Conservation (phyloP, 2,113 vertebrate genomes). For the Odocoileus hemionus region DNA sequence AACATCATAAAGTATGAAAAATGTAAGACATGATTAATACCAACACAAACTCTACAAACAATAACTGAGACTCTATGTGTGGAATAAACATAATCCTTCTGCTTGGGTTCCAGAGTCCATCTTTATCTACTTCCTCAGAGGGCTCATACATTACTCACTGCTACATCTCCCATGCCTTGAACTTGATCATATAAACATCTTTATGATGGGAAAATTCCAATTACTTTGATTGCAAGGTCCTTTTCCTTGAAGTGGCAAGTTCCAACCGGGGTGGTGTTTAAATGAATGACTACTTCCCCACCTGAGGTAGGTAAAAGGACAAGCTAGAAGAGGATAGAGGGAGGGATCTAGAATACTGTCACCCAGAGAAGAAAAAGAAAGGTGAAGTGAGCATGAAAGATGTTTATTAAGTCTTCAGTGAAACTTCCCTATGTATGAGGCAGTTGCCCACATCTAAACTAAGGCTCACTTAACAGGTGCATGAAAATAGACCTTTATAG, state of each 20-base stretch:
- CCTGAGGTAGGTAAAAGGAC: not conserved
- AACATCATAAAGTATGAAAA: not conserved
- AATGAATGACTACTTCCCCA: not conserved
- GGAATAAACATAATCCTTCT: not conserved
- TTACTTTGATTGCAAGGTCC: not conserved
- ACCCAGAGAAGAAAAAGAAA: not conserved
- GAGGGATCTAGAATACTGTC: not conserved
- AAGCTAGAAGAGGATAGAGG: not conserved
- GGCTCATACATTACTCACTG: not conserved
- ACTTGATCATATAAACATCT: not conserved
- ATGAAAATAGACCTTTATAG: not conserved
- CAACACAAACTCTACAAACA: not conserved
- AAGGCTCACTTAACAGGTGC: not conserved
- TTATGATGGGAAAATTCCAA: not conserved
- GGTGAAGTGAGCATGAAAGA: not conserved
- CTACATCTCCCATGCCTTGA: not conserved
- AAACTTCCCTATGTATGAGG: not conserved
- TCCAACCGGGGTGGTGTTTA: not conserved
- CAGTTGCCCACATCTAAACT: not conserved
- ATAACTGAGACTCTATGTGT: not conserved
- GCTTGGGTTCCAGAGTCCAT: not conserved
- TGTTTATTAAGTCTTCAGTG: not conserved
- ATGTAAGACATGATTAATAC: not conserved
- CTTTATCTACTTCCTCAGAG: not conserved
- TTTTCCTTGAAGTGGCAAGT: not conserved